Conservation (phyloP, 2,888 invertebrate genomes). For the Hydrotaea cyrtoneurina region DNA sequence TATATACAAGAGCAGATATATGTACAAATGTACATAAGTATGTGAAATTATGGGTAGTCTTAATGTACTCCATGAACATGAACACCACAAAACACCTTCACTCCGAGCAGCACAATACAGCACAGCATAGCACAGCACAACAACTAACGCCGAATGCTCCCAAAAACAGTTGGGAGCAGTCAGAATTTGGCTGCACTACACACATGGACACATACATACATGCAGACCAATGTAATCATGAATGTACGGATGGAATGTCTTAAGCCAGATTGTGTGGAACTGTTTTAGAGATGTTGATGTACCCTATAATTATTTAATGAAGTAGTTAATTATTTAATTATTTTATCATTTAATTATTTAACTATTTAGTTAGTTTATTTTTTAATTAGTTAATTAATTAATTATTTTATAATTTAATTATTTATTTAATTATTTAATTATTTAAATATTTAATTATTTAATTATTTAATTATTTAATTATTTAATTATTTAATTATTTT, state of each 20-base stretch:
- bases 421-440: too few species aligned
- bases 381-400: too few species aligned
- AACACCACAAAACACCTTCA: slow-evolving; percentile 24
- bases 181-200: neutral
- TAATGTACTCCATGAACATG: slow-evolving; percentile 30
- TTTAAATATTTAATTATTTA: too few species aligned
- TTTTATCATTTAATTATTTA: too few species aligned
- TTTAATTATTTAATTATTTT: too few species aligned
- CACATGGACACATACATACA: neutral
- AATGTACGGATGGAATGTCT: too few species aligned
- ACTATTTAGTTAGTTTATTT: too few species aligned
- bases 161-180: neutral
- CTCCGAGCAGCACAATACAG: neutral
- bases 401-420: too few species aligned
- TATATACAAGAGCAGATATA: slow-evolving; percentile 1
- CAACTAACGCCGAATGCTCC: neutral
- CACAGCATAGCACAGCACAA: neutral
- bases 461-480: too few species aligned
- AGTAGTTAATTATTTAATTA: too few species aligned
- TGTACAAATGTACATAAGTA: neutral
- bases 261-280: neutral
- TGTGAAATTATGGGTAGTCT: slow-evolving; percentile 20
- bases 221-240: too few species aligned
- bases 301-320: neutral
- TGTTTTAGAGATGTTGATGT: neutral